Percentiles rank a stretch among this genome's conserved stretches.
phyloP scores from a whole-genome alignment of 2,113 vertebrate species.

The Nanorana parkeri region DNA sequence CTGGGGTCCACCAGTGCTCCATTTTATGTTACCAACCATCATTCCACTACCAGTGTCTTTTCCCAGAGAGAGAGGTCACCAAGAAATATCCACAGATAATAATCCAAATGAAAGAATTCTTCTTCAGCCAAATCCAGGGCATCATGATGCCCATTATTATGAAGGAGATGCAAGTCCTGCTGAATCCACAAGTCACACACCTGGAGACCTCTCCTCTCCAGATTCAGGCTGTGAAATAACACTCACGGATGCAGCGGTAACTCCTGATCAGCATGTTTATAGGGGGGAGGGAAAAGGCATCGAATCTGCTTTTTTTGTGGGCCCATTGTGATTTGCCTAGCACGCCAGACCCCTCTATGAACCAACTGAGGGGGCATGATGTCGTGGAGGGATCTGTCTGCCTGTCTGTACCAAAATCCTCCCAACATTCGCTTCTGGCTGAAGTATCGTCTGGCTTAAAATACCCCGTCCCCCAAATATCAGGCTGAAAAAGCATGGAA shows the following conservation, averaged over 20 bases:
- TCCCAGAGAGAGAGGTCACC: constrained; percentile 20
- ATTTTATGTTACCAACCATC: constrained; percentile 48
- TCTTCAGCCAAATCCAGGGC: constrained; percentile 28
- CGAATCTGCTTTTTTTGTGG: constrained; percentile 27
- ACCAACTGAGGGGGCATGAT: constrained; percentile 27
- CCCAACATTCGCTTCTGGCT: constrained; percentile 53
- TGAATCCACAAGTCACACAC: constrained; percentile 40
- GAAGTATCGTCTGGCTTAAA: constrained; percentile 46
- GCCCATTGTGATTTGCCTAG: constrained; percentile 46
- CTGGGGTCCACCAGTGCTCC: constrained; percentile 31
- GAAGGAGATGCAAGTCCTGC: constrained; percentile 37
- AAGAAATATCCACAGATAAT: constrained; percentile 11
- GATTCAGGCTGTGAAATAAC: constrained; percentile 78
- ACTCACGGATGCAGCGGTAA: constrained; percentile 76
- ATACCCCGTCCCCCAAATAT: constrained; percentile 23
- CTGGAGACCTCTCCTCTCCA: constrained; percentile 62
- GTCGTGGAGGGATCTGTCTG: constrained; percentile 42
- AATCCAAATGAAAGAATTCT: constrained; percentile 17
- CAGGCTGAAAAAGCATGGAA: constrained; percentile 43
- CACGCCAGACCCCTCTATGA: constrained; percentile 36
- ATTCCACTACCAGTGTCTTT: constrained; percentile 37
- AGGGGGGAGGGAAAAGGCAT: constrained; percentile 51
- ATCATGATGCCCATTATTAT: neutral
- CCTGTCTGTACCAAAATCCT: constrained; percentile 48
- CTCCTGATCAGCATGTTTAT: constrained; percentile 77